Base-by-base conservation (phyloP, 2,888 invertebrate species). In the Plagodis pulveraria region DNA sequence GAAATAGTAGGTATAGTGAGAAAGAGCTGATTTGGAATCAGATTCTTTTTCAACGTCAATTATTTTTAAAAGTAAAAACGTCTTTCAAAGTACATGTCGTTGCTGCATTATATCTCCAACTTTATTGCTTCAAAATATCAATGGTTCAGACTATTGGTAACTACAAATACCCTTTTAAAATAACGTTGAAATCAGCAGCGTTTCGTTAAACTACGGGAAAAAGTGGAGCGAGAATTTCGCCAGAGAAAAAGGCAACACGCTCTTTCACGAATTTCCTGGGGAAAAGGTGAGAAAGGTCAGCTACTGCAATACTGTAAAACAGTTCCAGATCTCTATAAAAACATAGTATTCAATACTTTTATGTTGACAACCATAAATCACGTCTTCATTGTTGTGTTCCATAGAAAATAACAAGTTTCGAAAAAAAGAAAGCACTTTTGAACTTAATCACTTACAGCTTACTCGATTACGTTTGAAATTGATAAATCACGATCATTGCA, bases 201-300 rank as follows among this genome's bases (percentile, higher is more conserved):
- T 45, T 60, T 43, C 48, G 51, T 22, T 11, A 36, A 55, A 55
- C 43, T 60, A 56, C 56, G 33, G 22, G 12, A 45, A 34, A 56
- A 61, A 56, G 52, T 56, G 56, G 52, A 50, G 49, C 40, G 52
- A 56, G 52, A 61, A 56, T 56, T 60, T 35, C 6, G 9, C 50
- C 44, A 41, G 56, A 61, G 56, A 56, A 61, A 58, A 61, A 61
- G 60, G 52, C 56, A 60, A 52, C 60, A 52, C 48, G 60, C 48
- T 56, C 52, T 22, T 22, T 22, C 4, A 22, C 49, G 57, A 67
- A 62, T 65, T 65, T 59, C 52, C 53, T 50, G 42, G 34, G 34
- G 53, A 49, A 57, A 59, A 65, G 62, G 63, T 63, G 59, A 56
- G 66, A 61, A 57, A 55, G 52, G 44, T 36, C 45, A 56, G 32